A percentile compares a stretch with the other conserved stretches of the same genome.
Conservation (phyloP, 2,797 vertebrate species). For the Malurus leucopterus region DNA sequence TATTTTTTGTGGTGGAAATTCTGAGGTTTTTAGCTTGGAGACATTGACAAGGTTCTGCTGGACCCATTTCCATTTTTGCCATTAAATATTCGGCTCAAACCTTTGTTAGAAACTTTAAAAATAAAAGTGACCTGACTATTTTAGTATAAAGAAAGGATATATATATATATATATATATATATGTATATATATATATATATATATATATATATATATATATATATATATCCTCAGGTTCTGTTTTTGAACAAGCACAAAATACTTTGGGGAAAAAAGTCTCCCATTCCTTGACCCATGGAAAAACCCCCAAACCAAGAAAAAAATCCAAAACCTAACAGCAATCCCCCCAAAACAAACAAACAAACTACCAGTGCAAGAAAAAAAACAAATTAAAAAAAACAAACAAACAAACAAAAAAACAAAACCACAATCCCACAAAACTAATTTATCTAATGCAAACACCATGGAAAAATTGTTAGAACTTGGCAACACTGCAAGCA, state of each 20-base stretch:
- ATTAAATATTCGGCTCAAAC: background rate
- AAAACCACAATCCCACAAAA: accelerated
- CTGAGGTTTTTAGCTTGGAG: background rate
- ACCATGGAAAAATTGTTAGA: background rate
- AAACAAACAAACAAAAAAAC: no score
- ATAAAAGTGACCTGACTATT: accelerated
- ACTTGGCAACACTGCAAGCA: background rate
- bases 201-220: background rate
- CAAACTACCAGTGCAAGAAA: background rate
- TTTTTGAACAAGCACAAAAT: background rate
- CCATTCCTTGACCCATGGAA: background rate
- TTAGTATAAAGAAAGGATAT: background rate
- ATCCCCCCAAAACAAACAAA: background rate
- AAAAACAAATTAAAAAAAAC: accelerated
- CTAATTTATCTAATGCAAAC: background rate
- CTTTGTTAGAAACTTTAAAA: background rate
- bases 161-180: background rate
- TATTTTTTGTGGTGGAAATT: background rate
- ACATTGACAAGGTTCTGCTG: background rate
- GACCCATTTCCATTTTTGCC: background rate
- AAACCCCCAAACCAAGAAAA: background rate
- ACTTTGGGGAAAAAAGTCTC: background rate
- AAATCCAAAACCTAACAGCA: accelerated
- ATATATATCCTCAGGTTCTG: accelerated
- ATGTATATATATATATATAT: accelerated